Evolutionary conservation across 2,797 vertebrate genomes (phyloP).

Genomic region (Sebastes paucispinis): DNA sequence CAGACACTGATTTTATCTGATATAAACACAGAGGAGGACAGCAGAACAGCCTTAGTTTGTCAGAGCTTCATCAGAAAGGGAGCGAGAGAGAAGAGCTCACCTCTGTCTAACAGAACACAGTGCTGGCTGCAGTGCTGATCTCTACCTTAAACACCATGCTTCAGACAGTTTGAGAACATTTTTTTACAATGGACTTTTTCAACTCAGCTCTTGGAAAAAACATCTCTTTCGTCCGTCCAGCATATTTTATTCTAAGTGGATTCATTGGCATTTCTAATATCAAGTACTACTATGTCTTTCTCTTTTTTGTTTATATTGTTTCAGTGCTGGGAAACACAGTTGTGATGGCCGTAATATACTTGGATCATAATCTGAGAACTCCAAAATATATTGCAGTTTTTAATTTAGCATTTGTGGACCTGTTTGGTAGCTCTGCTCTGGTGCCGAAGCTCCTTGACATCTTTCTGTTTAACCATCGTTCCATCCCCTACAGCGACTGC

Average conservation of each 20-base stretch:
- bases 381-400: constrained; percentile 61
- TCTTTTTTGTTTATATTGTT: constrained; percentile 38
- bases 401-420: constrained; percentile 53
- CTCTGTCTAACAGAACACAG: no score
- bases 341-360: constrained; percentile 45
- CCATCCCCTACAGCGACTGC: constrained; percentile 48
- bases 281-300: constrained; percentile 41
- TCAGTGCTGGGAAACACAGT: constrained; percentile 40
- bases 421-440: constrained; percentile 39
- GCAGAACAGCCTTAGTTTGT: no score
- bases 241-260: constrained; percentile 46
- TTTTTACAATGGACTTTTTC: neutral
- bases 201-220: constrained; percentile 50
- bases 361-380: constrained; percentile 39
- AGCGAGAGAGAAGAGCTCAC: no score
- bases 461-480: constrained; percentile 46
- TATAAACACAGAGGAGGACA: no score
- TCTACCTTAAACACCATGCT: no score
- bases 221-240: constrained; percentile 48
- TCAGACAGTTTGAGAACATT: no score
- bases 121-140: no score
- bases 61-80: no score
- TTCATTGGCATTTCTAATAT: constrained; percentile 21
- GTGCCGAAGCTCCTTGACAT: constrained; percentile 59
- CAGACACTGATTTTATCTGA: neutral